Conservation (phyloP, 2,797 vertebrate species). For the Enteromius anoplus region DNA sequence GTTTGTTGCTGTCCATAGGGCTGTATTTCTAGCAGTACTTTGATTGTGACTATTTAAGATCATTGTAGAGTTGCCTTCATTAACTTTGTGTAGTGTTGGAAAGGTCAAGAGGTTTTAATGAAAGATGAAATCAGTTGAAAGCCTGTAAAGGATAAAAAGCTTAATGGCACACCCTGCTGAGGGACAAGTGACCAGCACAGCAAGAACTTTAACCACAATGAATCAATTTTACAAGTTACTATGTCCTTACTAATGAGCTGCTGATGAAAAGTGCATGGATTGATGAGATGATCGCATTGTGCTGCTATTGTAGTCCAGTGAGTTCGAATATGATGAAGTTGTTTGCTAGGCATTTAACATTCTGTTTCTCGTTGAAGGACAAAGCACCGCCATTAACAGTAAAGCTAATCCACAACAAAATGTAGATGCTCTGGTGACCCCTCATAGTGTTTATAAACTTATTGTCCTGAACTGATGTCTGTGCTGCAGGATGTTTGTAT, state of each 20-base stretch:
- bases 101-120: conserved; percentile 10
- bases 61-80: background rate
- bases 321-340: conserved; percentile 8
- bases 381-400: background rate
- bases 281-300: conserved; percentile 20
- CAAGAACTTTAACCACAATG: conserved; percentile 26
- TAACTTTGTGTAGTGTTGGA: background rate
- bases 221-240: conserved; percentile 39
- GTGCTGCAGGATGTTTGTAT: background rate
- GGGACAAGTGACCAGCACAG: conserved; percentile 26
- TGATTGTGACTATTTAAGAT: background rate
- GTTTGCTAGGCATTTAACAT: background rate
- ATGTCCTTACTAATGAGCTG: conserved; percentile 46
- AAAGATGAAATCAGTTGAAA: conserved; percentile 4
- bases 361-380: background rate
- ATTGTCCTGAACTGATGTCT: background rate
- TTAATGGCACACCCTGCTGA: conserved; percentile 4
- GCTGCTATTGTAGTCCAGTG: background rate
- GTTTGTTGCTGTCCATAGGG: background rate
- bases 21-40: background rate
- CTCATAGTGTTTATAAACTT: background rate
- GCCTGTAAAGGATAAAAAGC: conserved; percentile 12
- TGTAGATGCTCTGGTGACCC: background rate
- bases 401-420: background rate
- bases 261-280: conserved; percentile 35